phyloP scores from a whole-genome alignment of 2,113 vertebrate genomes.

The Ascaphus truei region DNA sequence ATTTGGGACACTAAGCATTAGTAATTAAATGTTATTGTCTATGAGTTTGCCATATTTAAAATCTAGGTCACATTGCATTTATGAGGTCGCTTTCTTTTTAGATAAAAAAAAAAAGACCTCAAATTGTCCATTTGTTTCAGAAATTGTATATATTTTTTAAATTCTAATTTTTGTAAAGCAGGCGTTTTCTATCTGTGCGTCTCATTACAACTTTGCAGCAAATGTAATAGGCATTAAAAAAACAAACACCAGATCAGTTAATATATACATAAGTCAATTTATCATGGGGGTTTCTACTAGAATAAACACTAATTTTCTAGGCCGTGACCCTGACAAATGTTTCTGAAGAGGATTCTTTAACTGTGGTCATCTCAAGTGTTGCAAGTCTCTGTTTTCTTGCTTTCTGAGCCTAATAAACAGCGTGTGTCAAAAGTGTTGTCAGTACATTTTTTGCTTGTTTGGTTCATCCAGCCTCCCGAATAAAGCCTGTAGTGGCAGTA shows the following conservation, averaged over 20 bases:
- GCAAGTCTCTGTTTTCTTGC: conserved; percentile 58
- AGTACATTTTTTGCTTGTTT: conserved; percentile 92
- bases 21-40: too few species aligned
- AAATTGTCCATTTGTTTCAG: too few species aligned
- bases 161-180: too few species aligned
- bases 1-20: too few species aligned
- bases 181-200: conserved; percentile 52
- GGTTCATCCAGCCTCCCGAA: conserved; percentile 81
- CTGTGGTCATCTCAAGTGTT: conserved; percentile 74
- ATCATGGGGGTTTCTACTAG: conserved; percentile 90
- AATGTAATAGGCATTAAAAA: conserved; percentile 66
- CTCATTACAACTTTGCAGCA: conserved; percentile 60
- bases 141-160: too few species aligned
- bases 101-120: too few species aligned
- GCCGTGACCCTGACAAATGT: conserved; percentile 91
- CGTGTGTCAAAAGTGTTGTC: conserved; percentile 88
- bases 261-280: conserved; percentile 99
- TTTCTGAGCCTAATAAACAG: conserved; percentile 86
- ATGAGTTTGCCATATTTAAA: too few species aligned
- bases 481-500: conserved; percentile 67
- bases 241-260: conserved; percentile 80
- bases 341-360: conserved; percentile 62
- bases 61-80: too few species aligned
- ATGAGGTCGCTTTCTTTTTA: too few species aligned
- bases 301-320: conserved; percentile 90